These are phyloP conservation scores for Drosophila siamana DNA, from an alignment of 2,888 invertebrate genomes.

Conservation along the genomic window DNA sequence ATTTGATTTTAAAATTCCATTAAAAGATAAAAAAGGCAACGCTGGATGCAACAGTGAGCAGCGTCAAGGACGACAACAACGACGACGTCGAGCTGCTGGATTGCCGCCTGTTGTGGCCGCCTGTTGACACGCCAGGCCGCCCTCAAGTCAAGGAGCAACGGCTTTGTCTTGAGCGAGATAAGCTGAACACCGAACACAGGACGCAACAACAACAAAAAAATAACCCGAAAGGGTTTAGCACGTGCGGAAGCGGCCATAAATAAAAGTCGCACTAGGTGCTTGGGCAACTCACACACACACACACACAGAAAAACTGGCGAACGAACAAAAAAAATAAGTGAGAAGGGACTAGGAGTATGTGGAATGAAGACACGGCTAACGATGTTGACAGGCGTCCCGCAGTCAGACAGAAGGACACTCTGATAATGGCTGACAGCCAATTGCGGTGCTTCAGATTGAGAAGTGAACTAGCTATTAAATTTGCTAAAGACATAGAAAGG, in stretches of 20 bases:
- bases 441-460: slow-evolving; percentile 41
- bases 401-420: slow-evolving; percentile 43
- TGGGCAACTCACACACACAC: not conserved
- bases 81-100: slow-evolving; percentile 33
- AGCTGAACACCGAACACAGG: slow-evolving; percentile 24
- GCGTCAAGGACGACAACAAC: not conserved
- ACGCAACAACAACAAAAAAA: slow-evolving; percentile 10
- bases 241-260: slow-evolving; percentile 71
- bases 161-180: slow-evolving; percentile 47
- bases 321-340: slow-evolving; percentile 4
- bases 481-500: not conserved
- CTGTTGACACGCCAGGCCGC: slow-evolving; percentile 65
- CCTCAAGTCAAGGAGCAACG: slow-evolving; percentile 63
- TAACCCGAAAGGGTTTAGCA: slow-evolving; percentile 72
- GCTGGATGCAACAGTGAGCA: slow-evolving; percentile 16
- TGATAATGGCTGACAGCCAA: slow-evolving; percentile 73
- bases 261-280: slow-evolving; percentile 64
- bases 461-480: not conserved
- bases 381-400: slow-evolving; percentile 56
- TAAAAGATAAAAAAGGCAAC: slow-evolving; percentile 73
- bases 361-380: slow-evolving; percentile 32
- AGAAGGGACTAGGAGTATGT: slow-evolving; percentile 8
- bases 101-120: slow-evolving; percentile 55
- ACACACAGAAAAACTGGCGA: not conserved
- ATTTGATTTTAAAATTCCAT: slow-evolving; percentile 81